phyloP scores from a whole-genome alignment of 1,140 invertebrate genomes.

The Tetraneura akinire region DNA sequence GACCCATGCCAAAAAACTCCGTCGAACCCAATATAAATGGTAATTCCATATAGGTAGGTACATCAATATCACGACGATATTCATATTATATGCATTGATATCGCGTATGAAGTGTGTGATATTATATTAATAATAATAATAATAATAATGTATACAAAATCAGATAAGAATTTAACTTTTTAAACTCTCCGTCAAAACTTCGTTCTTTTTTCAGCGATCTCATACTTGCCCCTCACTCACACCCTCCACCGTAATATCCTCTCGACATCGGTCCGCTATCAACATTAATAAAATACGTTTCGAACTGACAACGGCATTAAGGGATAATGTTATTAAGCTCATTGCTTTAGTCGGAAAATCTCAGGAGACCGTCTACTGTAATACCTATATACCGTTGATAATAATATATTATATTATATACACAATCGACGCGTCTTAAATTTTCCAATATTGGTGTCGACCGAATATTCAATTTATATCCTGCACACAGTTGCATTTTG shows the following conservation, averaged over 20 bases:
- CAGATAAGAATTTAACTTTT: slow-evolving; percentile 19
- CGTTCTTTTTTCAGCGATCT: background rate
- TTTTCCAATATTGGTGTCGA: too few relatives aligned
- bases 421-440: too few relatives aligned
- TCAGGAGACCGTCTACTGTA: background rate
- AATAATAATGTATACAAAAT: background rate
- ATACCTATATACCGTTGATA: too few relatives aligned
- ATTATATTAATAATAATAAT: too few relatives aligned
- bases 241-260: too few relatives aligned
- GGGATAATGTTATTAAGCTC: slow-evolving; percentile 13
- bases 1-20: background rate
- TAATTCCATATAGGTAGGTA: slow-evolving; percentile 17
- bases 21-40: slow-evolving; percentile 45
- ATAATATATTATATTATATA: too few relatives aligned
- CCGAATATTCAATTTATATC: too few relatives aligned
- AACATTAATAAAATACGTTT: slow-evolving; percentile 37
- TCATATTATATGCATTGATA: background rate
- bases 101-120: background rate
- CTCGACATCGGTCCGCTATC: background rate
- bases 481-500: too few relatives aligned
- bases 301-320: slow-evolving; percentile 36
- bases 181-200: slow-evolving; percentile 23
- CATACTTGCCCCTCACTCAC: too few relatives aligned
- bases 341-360: slow-evolving; percentile 27
- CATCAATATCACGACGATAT: background rate